Conservation (phyloP, 2,797 vertebrate species). For the Melanotaenia pygmaea region DNA sequence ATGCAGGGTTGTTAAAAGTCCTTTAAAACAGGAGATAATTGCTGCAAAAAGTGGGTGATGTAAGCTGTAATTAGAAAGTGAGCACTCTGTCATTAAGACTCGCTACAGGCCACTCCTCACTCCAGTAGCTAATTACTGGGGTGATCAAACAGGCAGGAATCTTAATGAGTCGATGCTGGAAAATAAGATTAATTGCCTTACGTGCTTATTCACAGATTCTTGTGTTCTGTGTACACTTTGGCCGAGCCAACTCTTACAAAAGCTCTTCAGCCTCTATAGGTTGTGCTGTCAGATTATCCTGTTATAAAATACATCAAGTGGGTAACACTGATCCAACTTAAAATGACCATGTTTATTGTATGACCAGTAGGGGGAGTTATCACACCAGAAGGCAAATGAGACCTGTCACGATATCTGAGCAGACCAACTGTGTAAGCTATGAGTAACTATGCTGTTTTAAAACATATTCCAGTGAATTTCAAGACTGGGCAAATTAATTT, state of each 20-base stretch:
- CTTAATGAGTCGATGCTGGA: conserved; percentile 58
- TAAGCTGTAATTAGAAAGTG: conserved; percentile 66
- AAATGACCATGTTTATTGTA: conserved; percentile 17
- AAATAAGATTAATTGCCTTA: conserved; percentile 48
- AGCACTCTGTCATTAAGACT: conserved; percentile 67
- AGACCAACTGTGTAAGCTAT: conserved; percentile 13
- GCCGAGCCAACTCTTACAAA: conserved; percentile 30
- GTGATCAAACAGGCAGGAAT: conserved; percentile 61
- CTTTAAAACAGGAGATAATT: conserved; percentile 76
- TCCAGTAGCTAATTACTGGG: conserved; percentile 61
- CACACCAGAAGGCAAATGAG: conserved; percentile 48
- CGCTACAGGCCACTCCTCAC: conserved; percentile 55
- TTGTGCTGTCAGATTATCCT: conserved; percentile 14
- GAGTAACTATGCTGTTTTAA: background rate
- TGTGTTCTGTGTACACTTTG: conserved; percentile 13
- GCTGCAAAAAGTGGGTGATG: conserved; percentile 63
- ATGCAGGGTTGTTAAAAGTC: conserved; percentile 63
- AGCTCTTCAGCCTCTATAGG: conserved; percentile 22
- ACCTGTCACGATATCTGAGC: conserved; percentile 14
- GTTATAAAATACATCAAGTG: conserved; percentile 14
- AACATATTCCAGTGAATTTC: conserved; percentile 9
- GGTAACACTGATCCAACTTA: conserved; percentile 24
- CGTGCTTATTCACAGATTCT: conserved; percentile 24
- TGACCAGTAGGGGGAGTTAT: conserved; percentile 70
- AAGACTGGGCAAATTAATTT: conserved; percentile 1